phyloP scores from a whole-genome alignment of 1,140 invertebrate genomes.

The Medauroidea extradentata region DNA sequence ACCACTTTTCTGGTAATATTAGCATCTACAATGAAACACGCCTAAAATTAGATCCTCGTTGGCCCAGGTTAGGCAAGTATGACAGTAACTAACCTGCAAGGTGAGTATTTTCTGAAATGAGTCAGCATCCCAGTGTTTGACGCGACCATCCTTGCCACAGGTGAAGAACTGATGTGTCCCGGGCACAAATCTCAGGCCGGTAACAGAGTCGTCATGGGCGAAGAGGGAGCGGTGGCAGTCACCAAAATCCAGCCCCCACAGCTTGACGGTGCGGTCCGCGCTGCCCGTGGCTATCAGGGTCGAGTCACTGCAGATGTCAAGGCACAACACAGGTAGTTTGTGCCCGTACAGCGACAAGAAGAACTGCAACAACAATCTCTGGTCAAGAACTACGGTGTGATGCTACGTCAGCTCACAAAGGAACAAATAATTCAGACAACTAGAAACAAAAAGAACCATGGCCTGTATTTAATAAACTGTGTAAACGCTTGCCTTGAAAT shows the following conservation, averaged over 20 bases:
- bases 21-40: too few relatives aligned
- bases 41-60: too few relatives aligned
- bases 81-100: conserved; percentile 56
- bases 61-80: too few relatives aligned
- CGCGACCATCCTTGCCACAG: conserved; percentile 85
- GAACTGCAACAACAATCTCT: conserved; percentile 65
- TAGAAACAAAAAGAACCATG: too few relatives aligned
- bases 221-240: conserved; percentile 87
- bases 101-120: conserved; percentile 87
- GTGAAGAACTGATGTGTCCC: conserved; percentile 93
- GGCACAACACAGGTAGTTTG: conserved; percentile 86
- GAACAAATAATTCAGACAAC: too few relatives aligned
- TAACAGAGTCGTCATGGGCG: conserved; percentile 94
- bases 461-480: too few relatives aligned
- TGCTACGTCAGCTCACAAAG: too few relatives aligned
- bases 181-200: conserved; percentile 80
- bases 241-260: conserved; percentile 98
- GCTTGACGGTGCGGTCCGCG: conserved; percentile 90
- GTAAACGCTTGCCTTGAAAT: too few relatives aligned
- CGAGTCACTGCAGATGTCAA: conserved; percentile 93
- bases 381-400: too few relatives aligned
- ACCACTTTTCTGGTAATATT: too few relatives aligned
- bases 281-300: conserved; percentile 89
- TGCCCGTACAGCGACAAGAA: conserved; percentile 95
- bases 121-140: conserved; percentile 98